Conservation (phyloP, 2,113 vertebrate species). For the Anolis sagrei region DNA sequence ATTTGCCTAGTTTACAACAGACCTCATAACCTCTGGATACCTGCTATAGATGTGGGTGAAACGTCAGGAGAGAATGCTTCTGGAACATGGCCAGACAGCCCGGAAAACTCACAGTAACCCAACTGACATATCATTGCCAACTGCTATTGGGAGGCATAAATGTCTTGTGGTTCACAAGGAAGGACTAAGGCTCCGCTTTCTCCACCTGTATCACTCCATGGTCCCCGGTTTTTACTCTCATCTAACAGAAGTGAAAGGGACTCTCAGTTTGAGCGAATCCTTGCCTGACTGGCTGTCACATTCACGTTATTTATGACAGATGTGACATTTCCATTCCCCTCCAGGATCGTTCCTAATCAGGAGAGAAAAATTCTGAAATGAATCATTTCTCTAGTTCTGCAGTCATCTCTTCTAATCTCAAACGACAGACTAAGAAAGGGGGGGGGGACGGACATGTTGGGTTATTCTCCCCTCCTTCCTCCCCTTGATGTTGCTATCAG, state of each 20-base stretch:
- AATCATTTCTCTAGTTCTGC: slow-evolving; percentile 50
- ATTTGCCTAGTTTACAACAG: too few relatives aligned
- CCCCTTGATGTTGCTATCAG: slow-evolving; percentile 57
- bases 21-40: too few relatives aligned
- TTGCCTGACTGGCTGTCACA: slow-evolving; percentile 62
- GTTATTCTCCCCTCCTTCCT: neutral
- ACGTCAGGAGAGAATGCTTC: too few relatives aligned
- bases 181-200: neutral
- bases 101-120: too few relatives aligned
- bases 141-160: neutral
- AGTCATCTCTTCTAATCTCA: slow-evolving; percentile 56
- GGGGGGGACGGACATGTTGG: slow-evolving; percentile 19
- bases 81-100: too few relatives aligned
- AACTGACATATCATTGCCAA: too few relatives aligned
- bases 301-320: slow-evolving; percentile 82
- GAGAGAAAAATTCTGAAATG: slow-evolving; percentile 49
- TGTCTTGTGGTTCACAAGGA: neutral
- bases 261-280: neutral
- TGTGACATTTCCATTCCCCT: slow-evolving; percentile 77
- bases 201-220: neutral
- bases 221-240: neutral
- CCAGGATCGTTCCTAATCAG: slow-evolving; percentile 65
- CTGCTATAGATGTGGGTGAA: too few relatives aligned
- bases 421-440: slow-evolving; percentile 62
- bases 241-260: neutral